These are phyloP conservation scores for Aythya baeri DNA, from an alignment of 2,113 vertebrate species.

Conservation along the genomic window DNA sequence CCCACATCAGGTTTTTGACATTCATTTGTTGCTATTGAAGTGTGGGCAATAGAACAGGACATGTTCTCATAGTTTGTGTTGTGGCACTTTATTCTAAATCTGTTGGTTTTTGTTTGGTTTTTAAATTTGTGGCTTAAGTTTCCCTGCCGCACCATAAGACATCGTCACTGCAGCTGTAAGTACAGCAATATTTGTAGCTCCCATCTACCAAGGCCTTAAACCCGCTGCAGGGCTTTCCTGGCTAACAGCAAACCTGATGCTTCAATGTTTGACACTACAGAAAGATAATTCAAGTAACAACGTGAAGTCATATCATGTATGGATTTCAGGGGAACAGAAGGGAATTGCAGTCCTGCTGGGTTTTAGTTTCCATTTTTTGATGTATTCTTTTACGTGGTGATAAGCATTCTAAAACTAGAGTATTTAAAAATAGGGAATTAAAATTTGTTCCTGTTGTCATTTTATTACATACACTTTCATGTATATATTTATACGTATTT, in stretches of 20 bases:
- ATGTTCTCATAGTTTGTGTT: accelerated
- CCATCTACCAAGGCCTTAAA: not conserved
- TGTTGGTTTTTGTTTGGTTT: not conserved
- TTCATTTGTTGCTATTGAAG: not conserved
- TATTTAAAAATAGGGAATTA: not conserved
- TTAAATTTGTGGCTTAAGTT: not conserved
- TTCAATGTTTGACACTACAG: not conserved
- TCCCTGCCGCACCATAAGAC: accelerated
- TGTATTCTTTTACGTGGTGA: not conserved
- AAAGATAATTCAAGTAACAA: not conserved
- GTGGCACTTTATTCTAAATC: not conserved
- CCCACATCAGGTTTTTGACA: not conserved
- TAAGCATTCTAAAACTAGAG: not conserved
- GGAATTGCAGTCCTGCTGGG: not conserved
- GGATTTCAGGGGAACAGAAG: not conserved
- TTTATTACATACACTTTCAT: not conserved
- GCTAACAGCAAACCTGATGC: accelerated
- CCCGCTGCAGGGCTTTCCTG: not conserved
- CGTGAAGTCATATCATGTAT: not conserved
- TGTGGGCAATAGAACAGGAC: accelerated
- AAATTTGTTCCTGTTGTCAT: not conserved
- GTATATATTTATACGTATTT: accelerated
- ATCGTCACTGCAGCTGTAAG: accelerated
- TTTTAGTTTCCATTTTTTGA: not conserved
- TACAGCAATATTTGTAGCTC: not conserved